Evolutionary conservation across 2,888 invertebrate species (phyloP).

Genomic region (Invenusta paracnida): DNA sequence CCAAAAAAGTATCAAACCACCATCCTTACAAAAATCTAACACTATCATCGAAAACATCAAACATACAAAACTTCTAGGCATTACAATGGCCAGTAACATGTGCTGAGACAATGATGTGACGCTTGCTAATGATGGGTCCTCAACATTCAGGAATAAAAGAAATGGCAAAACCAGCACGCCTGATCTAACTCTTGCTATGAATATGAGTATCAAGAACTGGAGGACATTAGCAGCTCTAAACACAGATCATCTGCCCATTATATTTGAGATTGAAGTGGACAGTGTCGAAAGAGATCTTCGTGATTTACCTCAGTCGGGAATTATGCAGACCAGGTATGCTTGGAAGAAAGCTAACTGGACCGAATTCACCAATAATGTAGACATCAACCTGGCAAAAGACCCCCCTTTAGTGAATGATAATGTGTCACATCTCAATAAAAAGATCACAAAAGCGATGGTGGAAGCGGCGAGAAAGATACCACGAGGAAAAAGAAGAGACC

Average conservation of each 20-base stretch:
- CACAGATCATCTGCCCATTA: slow-evolving; percentile 36
- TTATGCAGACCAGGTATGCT: slow-evolving; percentile 25
- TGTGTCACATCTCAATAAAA: slow-evolving; percentile 14
- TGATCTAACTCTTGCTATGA: background rate
- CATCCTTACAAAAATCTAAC: too few relatives aligned
- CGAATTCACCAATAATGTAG: slow-evolving; percentile 4
- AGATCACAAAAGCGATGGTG: background rate
- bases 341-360: slow-evolving; percentile 28
- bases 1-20: too few relatives aligned
- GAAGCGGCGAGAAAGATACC: background rate
- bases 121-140: background rate
- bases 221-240: slow-evolving; percentile 32
- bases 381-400: background rate
- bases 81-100: too few relatives aligned
- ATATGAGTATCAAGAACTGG: background rate
- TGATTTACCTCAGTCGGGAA: background rate
- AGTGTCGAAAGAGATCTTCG: background rate
- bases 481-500: slow-evolving; percentile 20
- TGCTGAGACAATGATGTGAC: slow-evolving; percentile 9
- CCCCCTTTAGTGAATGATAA: background rate
- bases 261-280: slow-evolving; percentile 16
- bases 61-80: too few relatives aligned
- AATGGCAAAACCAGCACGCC: background rate
- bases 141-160: background rate
- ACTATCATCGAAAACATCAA: too few relatives aligned